Evolutionary conservation across 2,113 vertebrate genomes (phyloP), one percentile per base, ranked within the genome.

Genomic region (Dendropsophus ebraccatus): DNA sequence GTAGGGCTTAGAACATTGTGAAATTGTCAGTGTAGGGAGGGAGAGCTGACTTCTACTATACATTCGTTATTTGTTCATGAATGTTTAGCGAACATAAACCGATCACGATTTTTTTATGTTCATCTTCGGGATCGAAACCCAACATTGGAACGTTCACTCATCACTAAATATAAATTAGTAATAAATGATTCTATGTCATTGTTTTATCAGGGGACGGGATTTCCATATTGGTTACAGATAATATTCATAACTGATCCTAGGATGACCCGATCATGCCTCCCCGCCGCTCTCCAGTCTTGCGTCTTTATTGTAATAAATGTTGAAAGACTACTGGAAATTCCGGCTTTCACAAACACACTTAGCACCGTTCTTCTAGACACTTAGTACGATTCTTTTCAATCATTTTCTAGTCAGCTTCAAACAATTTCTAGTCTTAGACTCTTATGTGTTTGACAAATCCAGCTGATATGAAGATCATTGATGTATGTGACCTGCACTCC

Each of bases 401-500:
- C 65, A 69, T 28, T 69, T 69, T 32, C 13, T 69, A 69, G 14
- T 69, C 65, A 69, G 9, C 30, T 69, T 69, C 65, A 69, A 69
- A 69, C 30, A 69, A 19, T 69, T 35, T 19, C 17, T 7, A 69
- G 65, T 19, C 65, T 32, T 35, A 19, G 30, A 17, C 32, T 69
- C 14, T 19, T 32, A 69, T 69, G 30, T 69, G 65, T 69, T 35
- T 35, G 30, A 32, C 30, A 69, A 69, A 35, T 69, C 7, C 30
- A 32, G 25, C 65, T 69, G 65, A 35, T 28, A 69, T 32, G 30
- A 35, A 32, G 16, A 35, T 32, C 30, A 35, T 19, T 69, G 65
- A 69, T 69, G 65, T 69, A 32, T 69, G 30, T 32, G 65, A 35
- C 65, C 65, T 69, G 65, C 65, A 32, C 65, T 19, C 30, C 16